Conservation (phyloP, 35 echinoderm and acorn worm species). For the Lytechinus variegatus region DNA sequence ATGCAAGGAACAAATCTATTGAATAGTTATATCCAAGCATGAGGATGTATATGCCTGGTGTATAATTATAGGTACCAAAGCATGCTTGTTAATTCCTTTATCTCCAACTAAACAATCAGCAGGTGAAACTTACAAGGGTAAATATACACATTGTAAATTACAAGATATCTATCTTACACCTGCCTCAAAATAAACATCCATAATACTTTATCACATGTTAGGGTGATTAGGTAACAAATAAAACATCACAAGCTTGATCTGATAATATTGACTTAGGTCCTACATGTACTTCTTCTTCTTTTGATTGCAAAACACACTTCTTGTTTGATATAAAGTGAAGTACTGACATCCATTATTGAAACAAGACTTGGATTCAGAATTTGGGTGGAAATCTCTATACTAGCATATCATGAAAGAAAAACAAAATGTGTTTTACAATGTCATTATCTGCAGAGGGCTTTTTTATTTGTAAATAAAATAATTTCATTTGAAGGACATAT, state of each 20-base stretch:
- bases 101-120: background rate
- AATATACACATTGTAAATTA: background rate
- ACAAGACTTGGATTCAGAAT: no score
- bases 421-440: no score
- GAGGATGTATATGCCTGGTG: no score
- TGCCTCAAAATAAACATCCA: background rate
- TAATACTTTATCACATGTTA: background rate
- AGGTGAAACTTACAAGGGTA: background rate
- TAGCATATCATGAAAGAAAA: no score
- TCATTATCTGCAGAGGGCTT: no score
- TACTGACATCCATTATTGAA: no score
- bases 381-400: no score
- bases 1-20: no score
- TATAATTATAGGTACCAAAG: no score
- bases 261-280: background rate
- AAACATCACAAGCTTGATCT: background rate
- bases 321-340: background rate
- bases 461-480: no score
- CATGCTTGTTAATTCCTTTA: background rate
- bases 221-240: background rate
- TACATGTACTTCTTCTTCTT: background rate
- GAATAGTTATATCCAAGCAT: no score
- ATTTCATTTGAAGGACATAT: no score
- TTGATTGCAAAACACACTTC: background rate
- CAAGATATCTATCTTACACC: background rate